Base-by-base conservation (phyloP, 2,797 vertebrate species). In the Acanthornis magna region DNA sequence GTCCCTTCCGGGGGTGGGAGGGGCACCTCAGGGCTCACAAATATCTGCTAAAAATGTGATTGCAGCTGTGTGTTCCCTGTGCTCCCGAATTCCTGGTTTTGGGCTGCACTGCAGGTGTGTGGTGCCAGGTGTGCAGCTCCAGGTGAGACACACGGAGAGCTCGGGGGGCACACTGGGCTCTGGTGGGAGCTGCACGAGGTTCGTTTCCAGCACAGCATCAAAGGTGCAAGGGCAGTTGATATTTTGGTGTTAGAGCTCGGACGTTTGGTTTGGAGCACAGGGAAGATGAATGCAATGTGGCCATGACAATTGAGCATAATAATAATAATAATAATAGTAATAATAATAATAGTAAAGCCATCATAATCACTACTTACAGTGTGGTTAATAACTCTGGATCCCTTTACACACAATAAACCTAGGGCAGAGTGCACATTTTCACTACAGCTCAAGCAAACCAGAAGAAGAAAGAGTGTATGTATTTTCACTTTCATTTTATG, bases 61-160 rank as follows among this genome's bases (percentile, higher is more conserved):
- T 80, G 65, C 38, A 82, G 29, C 45, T 57, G 0, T 11, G 9
- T 25, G 23, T 10, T 55, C 21, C 21, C 60, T 32, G 12, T 76
- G n/a, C 23, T 55, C 30, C 50, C 11, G 6, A 1, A 6, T 6
- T 34, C 8, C 10, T 10, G 3, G 4, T 3, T 45, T 8, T 8
- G 76, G 58, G 62, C 54, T 68, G 21, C 13, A 0, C 0, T 9
- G 43, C 38, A 18, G 42, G 17, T 11, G 5, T 38, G 38, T 38
- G 38, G 38, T 38, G 38, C 38, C 38, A 45, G 43, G 18, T 45
- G 18, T 45, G 43, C 19, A 18, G 42, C 19, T 20, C 18, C 29
- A 3, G 29, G 30, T 11, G 7, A 25, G 34, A 23, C 27, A 0
- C 0, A 0, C 0, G 38, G 16, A 1, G 40, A 32, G 16, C n/a